These are phyloP conservation scores for Stictocephala bisonia DNA, from an alignment of 2,888 invertebrate species.

Conservation along the genomic window DNA sequence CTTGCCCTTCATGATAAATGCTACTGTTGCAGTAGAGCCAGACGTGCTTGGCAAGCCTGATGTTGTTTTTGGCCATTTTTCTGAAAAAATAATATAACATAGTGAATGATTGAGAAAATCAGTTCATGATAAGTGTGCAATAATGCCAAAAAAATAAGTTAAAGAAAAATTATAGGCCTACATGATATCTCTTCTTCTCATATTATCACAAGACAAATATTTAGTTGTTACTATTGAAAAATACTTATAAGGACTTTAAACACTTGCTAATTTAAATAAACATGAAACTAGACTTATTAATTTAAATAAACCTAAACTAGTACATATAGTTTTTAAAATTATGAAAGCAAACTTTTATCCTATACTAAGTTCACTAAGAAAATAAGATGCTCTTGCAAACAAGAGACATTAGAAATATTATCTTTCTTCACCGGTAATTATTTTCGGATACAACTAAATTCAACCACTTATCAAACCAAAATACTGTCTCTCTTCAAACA, in stretches of 20 bases:
- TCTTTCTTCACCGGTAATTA: no score
- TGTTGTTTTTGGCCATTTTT: conserved; percentile 96
- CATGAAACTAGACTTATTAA: neutral
- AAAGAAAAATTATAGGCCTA: neutral
- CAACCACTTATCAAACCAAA: no score
- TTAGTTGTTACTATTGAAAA: neutral
- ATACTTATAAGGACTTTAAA: neutral
- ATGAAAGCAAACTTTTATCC: no score
- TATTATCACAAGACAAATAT: neutral
- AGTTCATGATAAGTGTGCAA: no score
- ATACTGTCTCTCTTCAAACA: no score
- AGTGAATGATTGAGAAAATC: conserved; percentile 44
- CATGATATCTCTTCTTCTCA: neutral
- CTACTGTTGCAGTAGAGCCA: conserved; percentile 96
- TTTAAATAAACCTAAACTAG: conserved; percentile 61
- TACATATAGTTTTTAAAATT: no score
- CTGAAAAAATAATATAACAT: conserved; percentile 65
- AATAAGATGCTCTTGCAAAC: no score
- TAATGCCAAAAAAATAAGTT: no score
- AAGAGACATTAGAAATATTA: no score
- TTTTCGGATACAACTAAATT: no score
- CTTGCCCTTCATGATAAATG: conserved; percentile 93
- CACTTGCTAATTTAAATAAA: neutral
- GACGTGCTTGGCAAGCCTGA: conserved; percentile 96
- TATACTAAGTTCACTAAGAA: no score